Evolutionary conservation across 2,113 vertebrate genomes (phyloP).

Genomic region (Macquaria ambigua): DNA sequence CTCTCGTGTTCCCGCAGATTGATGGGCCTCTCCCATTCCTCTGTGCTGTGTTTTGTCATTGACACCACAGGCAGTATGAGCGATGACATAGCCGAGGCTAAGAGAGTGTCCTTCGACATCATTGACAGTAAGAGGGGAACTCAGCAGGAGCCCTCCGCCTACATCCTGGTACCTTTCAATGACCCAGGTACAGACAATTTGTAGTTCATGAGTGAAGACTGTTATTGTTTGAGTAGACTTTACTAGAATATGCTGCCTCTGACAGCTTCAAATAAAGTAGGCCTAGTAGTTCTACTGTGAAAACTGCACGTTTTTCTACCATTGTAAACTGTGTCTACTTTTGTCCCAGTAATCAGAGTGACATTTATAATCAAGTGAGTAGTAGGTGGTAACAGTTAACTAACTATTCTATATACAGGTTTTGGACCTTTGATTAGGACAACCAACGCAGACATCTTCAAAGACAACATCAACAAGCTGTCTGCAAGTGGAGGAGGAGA

Average conservation of each 20-base stretch:
- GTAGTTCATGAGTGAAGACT: not conserved
- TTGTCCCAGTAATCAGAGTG: not conserved
- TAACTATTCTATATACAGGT: constrained; percentile 45
- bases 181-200: constrained; percentile 68
- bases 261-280: not conserved
- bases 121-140: constrained; percentile 73
- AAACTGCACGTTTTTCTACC: not conserved
- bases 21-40: constrained; percentile 72
- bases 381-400: not conserved
- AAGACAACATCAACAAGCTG: constrained; percentile 65
- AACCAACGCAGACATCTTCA: constrained; percentile 73
- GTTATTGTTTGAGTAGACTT: not conserved
- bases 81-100: constrained; percentile 69
- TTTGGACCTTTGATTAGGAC: constrained; percentile 77
- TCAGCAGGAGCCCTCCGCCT: constrained; percentile 68
- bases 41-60: constrained; percentile 78
- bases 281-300: not conserved
- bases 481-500: constrained; percentile 74
- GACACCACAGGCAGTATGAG: constrained; percentile 82
- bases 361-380: not conserved
- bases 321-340: not conserved
- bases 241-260: not conserved
- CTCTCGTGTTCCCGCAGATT: constrained; percentile 57
- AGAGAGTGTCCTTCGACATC: constrained; percentile 65
- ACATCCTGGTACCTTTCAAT: constrained; percentile 82